Evolutionary conservation across 2,888 invertebrate genomes (phyloP), one percentile per base, ranked within the genome.

Genomic region (Strigamia transsilvanica): DNA sequence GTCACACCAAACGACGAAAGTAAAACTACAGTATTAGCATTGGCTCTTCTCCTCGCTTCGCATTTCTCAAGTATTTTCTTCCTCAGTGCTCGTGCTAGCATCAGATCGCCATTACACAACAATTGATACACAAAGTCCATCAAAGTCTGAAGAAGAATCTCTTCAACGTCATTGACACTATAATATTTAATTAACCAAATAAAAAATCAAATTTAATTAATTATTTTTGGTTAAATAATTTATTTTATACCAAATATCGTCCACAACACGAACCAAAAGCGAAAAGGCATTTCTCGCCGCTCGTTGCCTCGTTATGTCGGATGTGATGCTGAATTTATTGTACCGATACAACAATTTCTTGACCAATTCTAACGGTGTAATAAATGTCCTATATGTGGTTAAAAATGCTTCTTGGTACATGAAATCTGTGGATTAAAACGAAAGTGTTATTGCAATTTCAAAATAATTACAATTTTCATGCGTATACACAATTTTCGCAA

Each of bases 321-420:
- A 83, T 85, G 91, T 93, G 87, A 91, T 93, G 87, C 92, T 92
- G 87, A 95, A 94, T 85, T 92, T 91, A 87, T 93, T 93, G 90
- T 91, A 94, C 86, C 93, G 91, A 87, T 93, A 92, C 87, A 95
- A 93, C 82, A 98, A 90, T 87, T 97, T 96, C 86, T 93, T 92
- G 85, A 98, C 92, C 85, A 98, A 91, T 85, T 94, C 94, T 86
- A 92, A 89, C 32, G 98, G 96, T 83, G 94, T 91, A 87, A 98
- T 93, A 90, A 98, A 98, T 84, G 98, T 98, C 85, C 98, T 92
- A 90, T 99, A 99, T 83, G 99, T 99, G 82, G 98, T 96, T 85
- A 99, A 91, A 90, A 99, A 99, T 84, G 99, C 98, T 91, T 99
- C 99, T 90, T 97, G 96, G 90, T 95, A 97, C 88, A 95, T 91